Percentiles rank a stretch among this genome's conserved stretches.
Conservation (phyloP, 1,140 invertebrate genomes). For the Drosophila sp. region DNA sequence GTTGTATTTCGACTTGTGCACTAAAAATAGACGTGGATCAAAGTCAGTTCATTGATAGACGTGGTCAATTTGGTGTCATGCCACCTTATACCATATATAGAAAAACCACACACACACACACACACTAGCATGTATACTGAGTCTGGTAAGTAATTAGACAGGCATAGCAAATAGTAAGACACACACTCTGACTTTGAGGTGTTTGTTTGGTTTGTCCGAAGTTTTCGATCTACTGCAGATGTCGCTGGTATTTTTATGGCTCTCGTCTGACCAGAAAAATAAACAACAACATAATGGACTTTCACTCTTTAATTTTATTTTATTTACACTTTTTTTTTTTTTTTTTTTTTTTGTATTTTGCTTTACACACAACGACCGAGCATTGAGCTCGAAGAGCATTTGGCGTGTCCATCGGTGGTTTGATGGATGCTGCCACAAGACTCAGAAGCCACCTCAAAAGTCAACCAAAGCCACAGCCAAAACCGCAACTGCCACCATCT, state of each 20-base stretch:
- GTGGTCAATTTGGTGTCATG: constrained; percentile 50
- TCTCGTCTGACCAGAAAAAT: constrained; percentile 64
- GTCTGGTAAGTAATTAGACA: constrained; percentile 57
- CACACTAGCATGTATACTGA: constrained; percentile 4
- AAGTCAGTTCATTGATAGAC: constrained; percentile 16
- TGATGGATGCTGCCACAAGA: constrained; percentile 41
- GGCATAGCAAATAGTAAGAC: constrained; percentile 37
- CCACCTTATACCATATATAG: constrained; percentile 30
- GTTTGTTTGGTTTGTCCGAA: constrained; percentile 35
- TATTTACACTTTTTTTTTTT: constrained; percentile 19
- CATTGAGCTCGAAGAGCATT: constrained; percentile 69
- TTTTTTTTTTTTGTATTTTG: constrained; percentile 27
- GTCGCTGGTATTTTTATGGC: constrained; percentile 51
- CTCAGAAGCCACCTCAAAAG: constrained; percentile 39
- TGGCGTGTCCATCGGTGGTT: constrained; percentile 48
- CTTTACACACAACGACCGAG: constrained; percentile 26
- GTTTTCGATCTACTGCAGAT: constrained; percentile 45
- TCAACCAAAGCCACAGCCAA: constrained; percentile 25
- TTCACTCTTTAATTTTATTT: constrained; percentile 68
- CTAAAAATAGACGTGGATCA: constrained; percentile 35
- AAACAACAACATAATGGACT: constrained; percentile 61
- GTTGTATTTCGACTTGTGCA: not conserved
- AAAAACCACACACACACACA: constrained; percentile 25
- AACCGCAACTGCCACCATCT: constrained; percentile 33
- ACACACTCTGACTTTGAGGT: constrained; percentile 14